Conservation (phyloP, 2,888 invertebrate species). For the Encarsia formosa region DNA sequence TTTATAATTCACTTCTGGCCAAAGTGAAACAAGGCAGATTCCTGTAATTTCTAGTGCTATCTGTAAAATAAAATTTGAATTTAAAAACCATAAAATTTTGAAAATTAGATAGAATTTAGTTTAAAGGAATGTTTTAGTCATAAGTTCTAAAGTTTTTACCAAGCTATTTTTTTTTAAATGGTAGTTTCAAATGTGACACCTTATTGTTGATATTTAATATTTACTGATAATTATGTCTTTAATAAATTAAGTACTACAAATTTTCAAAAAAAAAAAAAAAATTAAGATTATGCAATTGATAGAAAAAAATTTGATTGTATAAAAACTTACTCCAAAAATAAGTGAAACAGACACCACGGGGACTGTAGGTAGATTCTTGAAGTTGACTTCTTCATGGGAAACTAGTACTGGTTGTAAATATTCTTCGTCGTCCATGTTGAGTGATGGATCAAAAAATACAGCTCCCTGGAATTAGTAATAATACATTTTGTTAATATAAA, state of each 20-base stretch:
- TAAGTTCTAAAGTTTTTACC: no score
- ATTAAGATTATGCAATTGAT: no score
- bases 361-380: slow-evolving; percentile 42
- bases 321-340: slow-evolving; percentile 40
- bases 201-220: background rate
- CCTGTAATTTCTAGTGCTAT: slow-evolving; percentile 43
- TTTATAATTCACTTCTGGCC: slow-evolving; percentile 44
- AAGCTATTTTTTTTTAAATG: no score
- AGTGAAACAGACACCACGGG: slow-evolving; percentile 40
- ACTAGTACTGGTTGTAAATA: slow-evolving; percentile 42
- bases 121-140: no score
- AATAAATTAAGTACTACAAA: no score
- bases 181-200: no score
- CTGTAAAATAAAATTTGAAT: slow-evolving; percentile 35
- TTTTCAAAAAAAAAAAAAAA: no score
- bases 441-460: slow-evolving; percentile 41
- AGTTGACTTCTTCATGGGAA: slow-evolving; percentile 40
- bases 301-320: background rate
- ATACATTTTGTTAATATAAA: background rate
- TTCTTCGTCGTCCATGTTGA: slow-evolving; percentile 48
- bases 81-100: no score
- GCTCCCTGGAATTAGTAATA: slow-evolving; percentile 35
- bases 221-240: background rate
- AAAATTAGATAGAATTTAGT: no score
- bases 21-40: slow-evolving; percentile 44